phyloP scores from a whole-genome alignment of 2,888 invertebrate species.

The Alitta virens region DNA sequence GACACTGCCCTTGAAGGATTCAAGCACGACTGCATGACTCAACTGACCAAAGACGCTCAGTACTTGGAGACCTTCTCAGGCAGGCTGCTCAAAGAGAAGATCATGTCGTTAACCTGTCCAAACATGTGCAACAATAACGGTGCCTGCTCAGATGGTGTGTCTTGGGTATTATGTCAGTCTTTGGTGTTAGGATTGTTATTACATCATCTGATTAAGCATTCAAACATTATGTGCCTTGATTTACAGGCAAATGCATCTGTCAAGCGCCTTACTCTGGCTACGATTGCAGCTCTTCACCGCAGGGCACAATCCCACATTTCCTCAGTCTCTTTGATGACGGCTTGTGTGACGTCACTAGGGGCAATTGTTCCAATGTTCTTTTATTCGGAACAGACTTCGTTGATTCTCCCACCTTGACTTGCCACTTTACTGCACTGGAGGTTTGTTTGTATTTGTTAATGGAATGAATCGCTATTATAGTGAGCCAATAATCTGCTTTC shows the following conservation, averaged over 20 bases:
- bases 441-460: neutral
- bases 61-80: neutral
- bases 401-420: constrained; percentile 2
- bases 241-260: constrained; percentile 7
- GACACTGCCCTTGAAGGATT: constrained; percentile 6
- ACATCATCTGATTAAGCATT: too few species aligned
- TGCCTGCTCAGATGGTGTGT: constrained; percentile 2
- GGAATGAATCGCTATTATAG: too few species aligned
- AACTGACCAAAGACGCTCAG: neutral
- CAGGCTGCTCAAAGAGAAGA: neutral
- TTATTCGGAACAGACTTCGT: constrained; percentile 12
- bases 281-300: neutral
- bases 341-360: neutral
- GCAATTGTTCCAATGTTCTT: constrained; percentile 6
- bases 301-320: neutral
- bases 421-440: constrained; percentile 3
- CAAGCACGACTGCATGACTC: constrained; percentile 1
- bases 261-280: neutral
- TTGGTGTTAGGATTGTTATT: too few species aligned
- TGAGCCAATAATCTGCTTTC: too few species aligned
- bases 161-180: neutral
- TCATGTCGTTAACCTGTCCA: neutral
- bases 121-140: neutral
- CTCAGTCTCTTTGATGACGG: neutral
- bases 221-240: neutral